Conservation (phyloP, 2,797 vertebrate species). For the Notamacropus eugenii region DNA sequence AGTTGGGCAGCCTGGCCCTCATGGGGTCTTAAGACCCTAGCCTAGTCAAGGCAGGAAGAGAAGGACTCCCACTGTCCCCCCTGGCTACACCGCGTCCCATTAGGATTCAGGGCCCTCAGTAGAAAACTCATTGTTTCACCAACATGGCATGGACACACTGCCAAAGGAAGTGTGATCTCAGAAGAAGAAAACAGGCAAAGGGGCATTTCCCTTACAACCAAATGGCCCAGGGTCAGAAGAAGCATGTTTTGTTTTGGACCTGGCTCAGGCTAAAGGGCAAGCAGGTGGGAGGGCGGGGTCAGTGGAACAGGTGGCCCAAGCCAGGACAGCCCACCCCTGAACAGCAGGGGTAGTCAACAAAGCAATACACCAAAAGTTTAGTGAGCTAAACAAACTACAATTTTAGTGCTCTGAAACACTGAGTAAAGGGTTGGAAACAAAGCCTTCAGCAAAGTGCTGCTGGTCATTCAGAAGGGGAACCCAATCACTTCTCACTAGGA, state of each 20-base stretch:
- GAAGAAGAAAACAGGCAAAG: neutral
- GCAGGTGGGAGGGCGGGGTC: neutral
- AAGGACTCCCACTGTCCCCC: constrained; percentile 58
- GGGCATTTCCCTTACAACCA: neutral
- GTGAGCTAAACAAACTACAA: neutral
- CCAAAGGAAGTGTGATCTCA: neutral
- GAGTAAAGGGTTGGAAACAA: neutral
- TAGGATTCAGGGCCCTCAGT: neutral
- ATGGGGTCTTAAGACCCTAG: constrained; percentile 4
- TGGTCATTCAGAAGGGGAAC: neutral
- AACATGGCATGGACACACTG: neutral
- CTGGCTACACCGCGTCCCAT: constrained; percentile 67
- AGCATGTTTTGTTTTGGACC: neutral
- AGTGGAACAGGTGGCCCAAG: neutral
- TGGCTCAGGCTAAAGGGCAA: too few relatives aligned
- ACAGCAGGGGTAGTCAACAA: neutral
- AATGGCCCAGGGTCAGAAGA: neutral
- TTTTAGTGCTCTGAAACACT: neutral
- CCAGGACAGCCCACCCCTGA: neutral
- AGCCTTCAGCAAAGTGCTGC: neutral
- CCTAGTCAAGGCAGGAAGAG: constrained; percentile 65
- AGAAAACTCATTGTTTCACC: neutral
- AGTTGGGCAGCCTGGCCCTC: neutral
- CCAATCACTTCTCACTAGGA: neutral
- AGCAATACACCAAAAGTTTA: neutral